Base-by-base conservation (phyloP, 2,113 vertebrate genomes). In the Connochaetes taurinus region DNA sequence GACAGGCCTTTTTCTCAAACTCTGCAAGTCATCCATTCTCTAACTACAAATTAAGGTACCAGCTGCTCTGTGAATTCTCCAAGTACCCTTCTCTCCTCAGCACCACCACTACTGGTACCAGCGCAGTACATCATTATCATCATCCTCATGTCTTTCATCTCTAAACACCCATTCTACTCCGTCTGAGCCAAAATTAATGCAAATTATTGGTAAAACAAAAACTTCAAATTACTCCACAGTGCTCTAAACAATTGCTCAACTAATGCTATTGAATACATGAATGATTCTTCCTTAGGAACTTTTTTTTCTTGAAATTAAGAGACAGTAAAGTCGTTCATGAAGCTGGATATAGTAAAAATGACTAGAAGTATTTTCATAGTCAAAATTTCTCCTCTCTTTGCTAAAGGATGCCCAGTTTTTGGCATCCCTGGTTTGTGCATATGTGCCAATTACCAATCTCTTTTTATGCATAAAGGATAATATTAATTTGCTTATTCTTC, bases 91-190 rank as follows among this genome's bases (percentile, higher is more conserved):
- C 10, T 85, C 60, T 27, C 29, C 17, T 92, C 45, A 47, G 12
- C 36, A 50, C 0, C 15, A 36, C 3, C 9, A n/a, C 0, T 21
- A 40, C 2, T 50, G 84, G 0, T 64, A 36, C 3, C 47, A 15
- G 7, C n/a, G 19, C 9, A 83, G 21, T 14, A 27, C 40, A 33
- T 14, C 89, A 62, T 21, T 23, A 33, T 23, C n/a, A 33, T 36
- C 13, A 15, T 21, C 13, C 10, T 82, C 50, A 7, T 33, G 21
- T 43, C 4, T 90, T 71, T 92, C n/a, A 40, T 82, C 4, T 91
- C 23, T 7, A 6, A 74, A 55, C 1, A 57, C 33, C 13, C 11
- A 7, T 88, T 45, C 64, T 15, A 29, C 3, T 81, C 78, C 23
- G 0, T n/a, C 27, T 76, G 13, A 53, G 29, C 47, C 40, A 94